Conservation (phyloP, 2,888 invertebrate species). For the Hirtodrosophila alboralis region DNA sequence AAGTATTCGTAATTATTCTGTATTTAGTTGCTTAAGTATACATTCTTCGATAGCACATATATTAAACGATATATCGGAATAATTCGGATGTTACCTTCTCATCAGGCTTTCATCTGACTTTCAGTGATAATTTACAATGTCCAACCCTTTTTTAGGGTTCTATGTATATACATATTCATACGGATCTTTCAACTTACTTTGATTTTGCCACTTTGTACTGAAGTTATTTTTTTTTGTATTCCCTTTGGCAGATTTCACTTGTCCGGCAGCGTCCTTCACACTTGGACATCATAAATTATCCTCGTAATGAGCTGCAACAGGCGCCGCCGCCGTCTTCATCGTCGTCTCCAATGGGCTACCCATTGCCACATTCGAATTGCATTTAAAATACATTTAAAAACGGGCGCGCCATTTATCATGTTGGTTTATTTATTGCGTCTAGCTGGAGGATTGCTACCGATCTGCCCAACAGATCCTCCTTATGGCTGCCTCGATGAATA, state of each 20-base stretch:
- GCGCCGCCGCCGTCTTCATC: slow-evolving; percentile 60
- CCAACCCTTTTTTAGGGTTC: not conserved
- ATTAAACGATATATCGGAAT: too few species aligned
- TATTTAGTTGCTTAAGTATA: too few species aligned
- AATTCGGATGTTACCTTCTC: too few species aligned
- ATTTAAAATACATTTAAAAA: slow-evolving; percentile 79
- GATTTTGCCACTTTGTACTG: slow-evolving; percentile 33
- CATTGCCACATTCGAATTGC: slow-evolving; percentile 75
- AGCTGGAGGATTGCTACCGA: slow-evolving; percentile 58
- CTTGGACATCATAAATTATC: slow-evolving; percentile 80
- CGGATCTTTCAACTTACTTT: slow-evolving; percentile 19
- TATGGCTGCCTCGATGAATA: slow-evolving; percentile 78
- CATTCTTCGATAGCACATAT: too few species aligned
- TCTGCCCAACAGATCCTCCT: slow-evolving; percentile 47
- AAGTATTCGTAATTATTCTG: not conserved
- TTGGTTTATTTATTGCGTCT: slow-evolving; percentile 81
- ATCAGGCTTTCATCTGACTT: too few species aligned
- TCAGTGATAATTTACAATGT: not conserved
- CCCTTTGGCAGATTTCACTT: slow-evolving; percentile 46
- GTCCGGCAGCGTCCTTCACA: slow-evolving; percentile 73
- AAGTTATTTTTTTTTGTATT: slow-evolving; percentile 6
- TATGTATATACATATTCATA: slow-evolving; percentile 4
- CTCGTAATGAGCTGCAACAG: slow-evolving; percentile 77
- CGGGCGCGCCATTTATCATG: slow-evolving; percentile 81
- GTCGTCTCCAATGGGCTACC: slow-evolving; percentile 52